Base-by-base conservation (phyloP, 2,888 invertebrate genomes). In the Saturnia japonica region DNA sequence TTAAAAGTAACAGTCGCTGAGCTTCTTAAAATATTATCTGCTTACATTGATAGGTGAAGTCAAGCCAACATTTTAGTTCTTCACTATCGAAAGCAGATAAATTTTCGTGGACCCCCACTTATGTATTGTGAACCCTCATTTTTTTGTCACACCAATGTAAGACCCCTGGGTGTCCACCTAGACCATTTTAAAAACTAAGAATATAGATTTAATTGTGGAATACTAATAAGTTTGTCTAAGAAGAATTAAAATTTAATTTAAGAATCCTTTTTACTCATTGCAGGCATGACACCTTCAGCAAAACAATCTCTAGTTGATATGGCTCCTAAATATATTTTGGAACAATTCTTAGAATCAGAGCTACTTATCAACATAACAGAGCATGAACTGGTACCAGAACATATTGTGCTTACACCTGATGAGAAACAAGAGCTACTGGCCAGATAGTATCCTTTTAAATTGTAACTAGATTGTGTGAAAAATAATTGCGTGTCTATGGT, bases 251-350 rank as follows among this genome's bases (percentile, higher is more conserved):
- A 62, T 64, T 9, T 34, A 9, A n/a, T 64, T 64, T 57, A n/a
- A n/a, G n/a, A 25, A 16, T 57, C 2, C 11, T 19, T 51, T 16
- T 60, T 14, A 60, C 19, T 28, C 14, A 14, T 85, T 85, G 3
- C 79, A 90, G 99, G 99, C 68, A 99, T 99, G 99, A 99, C 99
- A 1, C 99, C 99, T 1, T 99, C 99, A 16, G 99, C 99, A 0
- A 99, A 99, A 90, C 97, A 99, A 92, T 98, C 99, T 0, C 90
- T 99, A 66, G 97, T 97, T 0, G 99, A 99, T 88, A 99, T 99
- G 99, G 99, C 99, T 0, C 99, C 99, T 0, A 99, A 99, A 88
- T 99, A 99, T 87, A 99, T 99, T 80, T 91, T 99, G 75, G 99
- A 99, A 91, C 99, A 99, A 82, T 98, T 99, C 87, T 87, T 98